These are phyloP conservation scores for Tetramorium parvispinum DNA, from an alignment of 1,140 invertebrate genomes.

Conservation along the genomic window DNA sequence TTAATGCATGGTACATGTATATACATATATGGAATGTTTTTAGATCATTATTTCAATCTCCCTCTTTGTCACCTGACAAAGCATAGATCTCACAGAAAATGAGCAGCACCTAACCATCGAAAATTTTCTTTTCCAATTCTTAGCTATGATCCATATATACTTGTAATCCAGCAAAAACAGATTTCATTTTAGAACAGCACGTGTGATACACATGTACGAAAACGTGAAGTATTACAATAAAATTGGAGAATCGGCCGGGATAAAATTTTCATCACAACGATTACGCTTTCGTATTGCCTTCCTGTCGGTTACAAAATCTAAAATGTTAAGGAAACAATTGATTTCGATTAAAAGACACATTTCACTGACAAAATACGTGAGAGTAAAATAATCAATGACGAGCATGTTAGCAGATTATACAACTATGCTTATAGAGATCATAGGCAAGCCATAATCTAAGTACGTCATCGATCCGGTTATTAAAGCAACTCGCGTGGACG, in stretches of 20 bases:
- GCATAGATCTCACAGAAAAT: conserved; percentile 53
- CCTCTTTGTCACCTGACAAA: conserved; percentile 70
- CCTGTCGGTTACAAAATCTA: conserved; percentile 42
- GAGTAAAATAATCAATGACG: conserved; percentile 65
- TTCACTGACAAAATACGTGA: conserved; percentile 55
- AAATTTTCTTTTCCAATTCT: conserved; percentile 37
- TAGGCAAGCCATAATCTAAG: conserved; percentile 75
- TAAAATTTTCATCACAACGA: conserved; percentile 57
- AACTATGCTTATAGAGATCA: conserved; percentile 73
- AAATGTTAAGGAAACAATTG: conserved; percentile 29
- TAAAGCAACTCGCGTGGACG: conserved; percentile 62
- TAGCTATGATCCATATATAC: conserved; percentile 41
- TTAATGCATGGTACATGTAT: not conserved
- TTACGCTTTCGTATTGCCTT: conserved; percentile 66
- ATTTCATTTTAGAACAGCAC: conserved; percentile 53
- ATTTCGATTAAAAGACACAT: conserved; percentile 44
- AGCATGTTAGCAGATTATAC: conserved; percentile 68
- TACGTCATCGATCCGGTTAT: conserved; percentile 65
- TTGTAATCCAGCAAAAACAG: conserved; percentile 37
- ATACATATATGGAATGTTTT: conserved; percentile 38
- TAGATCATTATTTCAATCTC: conserved; percentile 70
- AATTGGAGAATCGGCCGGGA: conserved; percentile 57
- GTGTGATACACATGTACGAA: conserved; percentile 54
- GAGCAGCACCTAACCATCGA: conserved; percentile 51
- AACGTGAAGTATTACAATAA: conserved; percentile 65